phyloP scores from a whole-genome alignment of 2,113 vertebrate species.

The Stigmatopora argus region DNA sequence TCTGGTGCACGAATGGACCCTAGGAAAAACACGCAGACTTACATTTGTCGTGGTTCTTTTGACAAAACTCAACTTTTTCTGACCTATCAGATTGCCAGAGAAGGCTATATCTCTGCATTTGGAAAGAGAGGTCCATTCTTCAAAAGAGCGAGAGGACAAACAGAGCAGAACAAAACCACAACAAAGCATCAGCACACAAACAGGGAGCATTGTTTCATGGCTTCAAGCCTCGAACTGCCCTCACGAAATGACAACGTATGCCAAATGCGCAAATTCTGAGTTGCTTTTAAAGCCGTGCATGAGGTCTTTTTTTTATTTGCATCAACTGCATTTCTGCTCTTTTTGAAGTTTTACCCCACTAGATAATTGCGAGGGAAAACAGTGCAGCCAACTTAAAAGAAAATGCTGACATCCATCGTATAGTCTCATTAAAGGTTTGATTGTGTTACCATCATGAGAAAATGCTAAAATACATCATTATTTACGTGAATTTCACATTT shows the following conservation, averaged over 20 bases:
- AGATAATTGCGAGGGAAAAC: slow-evolving; percentile 22
- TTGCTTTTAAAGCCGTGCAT: slow-evolving; percentile 24
- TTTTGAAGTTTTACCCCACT: slow-evolving; percentile 35
- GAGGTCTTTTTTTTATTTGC: slow-evolving; percentile 32
- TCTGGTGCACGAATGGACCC: not conserved
- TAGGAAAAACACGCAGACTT: slow-evolving; percentile 46
- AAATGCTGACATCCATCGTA: not conserved
- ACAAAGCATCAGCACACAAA: slow-evolving; percentile 56
- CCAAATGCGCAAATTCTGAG: slow-evolving; percentile 44
- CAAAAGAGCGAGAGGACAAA: slow-evolving; percentile 43
- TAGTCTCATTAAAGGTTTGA: not conserved
- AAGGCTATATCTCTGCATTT: slow-evolving; percentile 19
- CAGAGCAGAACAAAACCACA: slow-evolving; percentile 56
- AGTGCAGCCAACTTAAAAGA: not conserved
- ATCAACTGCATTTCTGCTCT: slow-evolving; percentile 19
- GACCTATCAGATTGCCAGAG: slow-evolving; percentile 26
- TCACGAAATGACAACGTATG: slow-evolving; percentile 47
- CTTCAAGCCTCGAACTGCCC: slow-evolving; percentile 47
- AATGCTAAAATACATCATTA: slow-evolving; percentile 13
- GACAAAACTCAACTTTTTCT: slow-evolving; percentile 28
- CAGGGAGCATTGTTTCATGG: slow-evolving; percentile 49
- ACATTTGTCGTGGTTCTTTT: slow-evolving; percentile 45
- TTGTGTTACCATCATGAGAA: slow-evolving; percentile 3
- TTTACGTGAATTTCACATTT: not conserved
- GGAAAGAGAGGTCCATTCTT: slow-evolving; percentile 34